A percentile compares a stretch with the other conserved stretches of the same genome.
Evolutionary conservation across 1,140 invertebrate genomes (phyloP).

Genomic region (Drosophila eugracilis): DNA sequence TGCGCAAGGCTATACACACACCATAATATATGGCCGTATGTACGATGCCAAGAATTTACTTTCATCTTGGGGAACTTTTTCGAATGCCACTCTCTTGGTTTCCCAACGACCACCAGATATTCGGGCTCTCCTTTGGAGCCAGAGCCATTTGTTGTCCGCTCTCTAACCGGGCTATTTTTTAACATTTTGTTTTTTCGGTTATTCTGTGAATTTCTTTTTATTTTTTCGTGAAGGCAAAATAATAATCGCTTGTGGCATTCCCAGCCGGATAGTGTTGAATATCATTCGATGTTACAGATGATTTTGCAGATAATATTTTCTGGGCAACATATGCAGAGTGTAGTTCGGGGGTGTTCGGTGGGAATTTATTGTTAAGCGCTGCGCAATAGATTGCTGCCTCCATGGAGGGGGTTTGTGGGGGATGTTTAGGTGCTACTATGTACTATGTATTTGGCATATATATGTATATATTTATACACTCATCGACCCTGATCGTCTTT

Average conservation of each 20-base stretch:
- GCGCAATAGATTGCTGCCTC: constrained; percentile 37
- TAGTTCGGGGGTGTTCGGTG: neutral
- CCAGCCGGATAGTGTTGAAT: constrained; percentile 80
- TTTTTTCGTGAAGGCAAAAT: constrained; percentile 70
- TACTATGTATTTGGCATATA: constrained; percentile 25
- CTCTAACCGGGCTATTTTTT: constrained; percentile 44
- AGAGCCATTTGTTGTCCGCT: constrained; percentile 33
- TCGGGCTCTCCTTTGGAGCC: constrained; percentile 21
- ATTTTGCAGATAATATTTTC: constrained; percentile 74
- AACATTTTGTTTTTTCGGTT: constrained; percentile 40
- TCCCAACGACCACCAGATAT: constrained; percentile 1
- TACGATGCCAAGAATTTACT: constrained; percentile 75
- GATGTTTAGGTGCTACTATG: constrained; percentile 3
- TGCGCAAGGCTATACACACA: constrained; percentile 55
- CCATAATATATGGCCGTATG: constrained; percentile 8
- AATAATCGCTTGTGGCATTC: constrained; percentile 82
- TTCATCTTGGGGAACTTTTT: constrained; percentile 75
- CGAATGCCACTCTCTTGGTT: constrained; percentile 28
- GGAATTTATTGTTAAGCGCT: constrained; percentile 30
- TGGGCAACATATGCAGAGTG: constrained; percentile 23
- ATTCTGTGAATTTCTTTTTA: constrained; percentile 36
- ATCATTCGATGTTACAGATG: constrained; percentile 79
- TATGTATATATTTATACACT: constrained; percentile 53
- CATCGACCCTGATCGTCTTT: constrained; percentile 69
- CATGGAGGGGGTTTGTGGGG: neutral